Conservation (phyloP, 2,113 vertebrate genomes). For the Xiphophorus couchianus region DNA sequence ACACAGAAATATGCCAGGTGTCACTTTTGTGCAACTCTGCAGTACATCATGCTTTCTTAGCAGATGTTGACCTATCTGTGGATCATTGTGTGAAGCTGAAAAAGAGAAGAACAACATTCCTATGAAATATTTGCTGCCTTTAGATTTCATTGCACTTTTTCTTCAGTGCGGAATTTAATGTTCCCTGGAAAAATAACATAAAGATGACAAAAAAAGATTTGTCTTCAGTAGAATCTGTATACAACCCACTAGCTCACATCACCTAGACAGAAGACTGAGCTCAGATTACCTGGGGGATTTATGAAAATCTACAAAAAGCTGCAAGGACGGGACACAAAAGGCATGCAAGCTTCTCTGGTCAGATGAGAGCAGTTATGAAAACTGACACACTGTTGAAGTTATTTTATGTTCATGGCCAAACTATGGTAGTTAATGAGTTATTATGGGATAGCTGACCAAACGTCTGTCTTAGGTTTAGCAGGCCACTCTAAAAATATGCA, state of each 20-base stretch:
- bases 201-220: background rate
- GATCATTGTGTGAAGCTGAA: background rate
- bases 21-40: slow-evolving; percentile 45
- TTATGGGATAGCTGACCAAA: background rate
- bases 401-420: background rate
- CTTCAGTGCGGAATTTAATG: background rate
- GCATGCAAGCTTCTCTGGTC: background rate
- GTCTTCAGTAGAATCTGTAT: background rate
- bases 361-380: background rate
- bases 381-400: background rate
- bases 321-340: background rate
- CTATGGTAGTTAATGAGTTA: background rate
- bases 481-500: background rate
- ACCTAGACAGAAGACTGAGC: too few species aligned
- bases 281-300: too few species aligned
- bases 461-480: background rate
- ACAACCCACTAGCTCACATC: background rate
- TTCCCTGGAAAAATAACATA: background rate
- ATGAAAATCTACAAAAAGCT: too few species aligned
- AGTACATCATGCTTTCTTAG: slow-evolving; percentile 51
- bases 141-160: background rate
- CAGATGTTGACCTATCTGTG: slow-evolving; percentile 30
- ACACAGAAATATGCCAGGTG: slow-evolving; percentile 57
- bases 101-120: background rate
- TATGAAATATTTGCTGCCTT: background rate